These are phyloP conservation scores for Aurelia aurita complex sp. Pacific DNA, from an alignment of 30 jellyfish, hydroid and myxozoan species.

Conservation along the genomic window DNA sequence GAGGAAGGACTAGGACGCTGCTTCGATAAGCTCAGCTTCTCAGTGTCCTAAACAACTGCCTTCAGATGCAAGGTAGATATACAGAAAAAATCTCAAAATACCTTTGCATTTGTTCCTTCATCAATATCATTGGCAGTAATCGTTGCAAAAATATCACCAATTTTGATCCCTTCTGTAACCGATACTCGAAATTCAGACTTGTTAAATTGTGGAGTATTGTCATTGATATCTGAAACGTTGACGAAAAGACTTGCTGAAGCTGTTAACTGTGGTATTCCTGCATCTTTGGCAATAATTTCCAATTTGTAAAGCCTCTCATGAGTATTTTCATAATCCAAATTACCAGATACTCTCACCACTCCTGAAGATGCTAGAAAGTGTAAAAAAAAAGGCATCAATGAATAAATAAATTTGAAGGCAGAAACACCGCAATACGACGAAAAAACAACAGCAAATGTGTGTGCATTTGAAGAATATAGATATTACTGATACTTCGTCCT, in stretches of 20 bases:
- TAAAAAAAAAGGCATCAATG: no score
- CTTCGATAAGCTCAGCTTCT: no score
- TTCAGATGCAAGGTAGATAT: no score
- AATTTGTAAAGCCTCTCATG: conserved; percentile 7
- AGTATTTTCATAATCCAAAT: conserved; percentile 41
- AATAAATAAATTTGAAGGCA: no score
- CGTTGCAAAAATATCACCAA: conserved; percentile 47
- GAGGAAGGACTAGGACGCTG: no score
- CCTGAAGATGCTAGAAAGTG: conserved; percentile 63
- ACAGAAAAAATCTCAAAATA: neutral
- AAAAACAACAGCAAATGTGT: no score
- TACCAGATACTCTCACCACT: conserved; percentile 60
- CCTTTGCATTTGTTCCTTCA: conserved; percentile 52
- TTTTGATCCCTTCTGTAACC: conserved; percentile 61
- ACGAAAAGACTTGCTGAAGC: conserved; percentile 56
- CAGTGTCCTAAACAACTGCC: no score
- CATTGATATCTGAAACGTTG: conserved; percentile 82
- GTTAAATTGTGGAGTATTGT: conserved; percentile 82
- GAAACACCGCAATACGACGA: no score
- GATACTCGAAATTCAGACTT: conserved; percentile 25
- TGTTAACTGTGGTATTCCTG: conserved; percentile 61
- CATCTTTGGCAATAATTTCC: conserved; percentile 49
- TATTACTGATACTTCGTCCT: no score
- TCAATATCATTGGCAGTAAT: conserved; percentile 73
- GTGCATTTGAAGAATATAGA: no score